Conservation (phyloP, 1,140 invertebrate genomes). For the Diploscapter pachys region DNA sequence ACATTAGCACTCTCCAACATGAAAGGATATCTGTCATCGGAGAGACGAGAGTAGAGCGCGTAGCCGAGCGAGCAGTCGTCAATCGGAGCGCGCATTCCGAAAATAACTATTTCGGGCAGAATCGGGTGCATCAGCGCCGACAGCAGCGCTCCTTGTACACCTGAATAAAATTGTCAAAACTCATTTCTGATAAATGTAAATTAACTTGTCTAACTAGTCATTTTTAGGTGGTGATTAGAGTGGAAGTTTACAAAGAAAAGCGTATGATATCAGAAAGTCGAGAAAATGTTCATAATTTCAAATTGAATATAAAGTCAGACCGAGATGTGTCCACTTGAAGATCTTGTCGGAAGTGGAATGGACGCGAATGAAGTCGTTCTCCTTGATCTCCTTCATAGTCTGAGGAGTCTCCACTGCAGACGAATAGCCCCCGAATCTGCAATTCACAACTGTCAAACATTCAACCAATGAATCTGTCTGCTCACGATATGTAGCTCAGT, state of each 20-base stretch:
- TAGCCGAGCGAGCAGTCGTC: conserved; percentile 12
- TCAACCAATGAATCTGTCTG: not conserved
- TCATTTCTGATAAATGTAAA: not conserved
- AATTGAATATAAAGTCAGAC: not conserved
- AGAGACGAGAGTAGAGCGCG: not conserved
- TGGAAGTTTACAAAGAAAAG: not conserved
- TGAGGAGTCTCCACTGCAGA: not conserved
- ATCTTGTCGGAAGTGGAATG: conserved; percentile 24
- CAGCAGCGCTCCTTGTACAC: conserved; percentile 31
- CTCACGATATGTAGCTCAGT: conserved; percentile 5
- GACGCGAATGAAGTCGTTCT: not conserved
- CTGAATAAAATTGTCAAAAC: conserved; percentile 1
- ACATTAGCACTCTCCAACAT: conserved; percentile 12
- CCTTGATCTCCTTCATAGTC: conserved; percentile 2
- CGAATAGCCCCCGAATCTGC: conserved; percentile 4
- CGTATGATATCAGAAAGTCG: not conserved
- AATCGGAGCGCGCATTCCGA: not conserved
- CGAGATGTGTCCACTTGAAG: conserved; percentile 29
- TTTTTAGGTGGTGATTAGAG: not conserved
- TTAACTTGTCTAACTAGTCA: not conserved
- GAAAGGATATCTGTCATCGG: not conserved
- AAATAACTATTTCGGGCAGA: conserved; percentile 14
- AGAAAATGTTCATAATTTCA: not conserved
- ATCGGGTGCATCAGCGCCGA: conserved; percentile 20
- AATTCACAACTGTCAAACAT: not conserved